Base-by-base conservation (phyloP, 2,888 invertebrate genomes). In the Onthophagus sagittarius region DNA sequence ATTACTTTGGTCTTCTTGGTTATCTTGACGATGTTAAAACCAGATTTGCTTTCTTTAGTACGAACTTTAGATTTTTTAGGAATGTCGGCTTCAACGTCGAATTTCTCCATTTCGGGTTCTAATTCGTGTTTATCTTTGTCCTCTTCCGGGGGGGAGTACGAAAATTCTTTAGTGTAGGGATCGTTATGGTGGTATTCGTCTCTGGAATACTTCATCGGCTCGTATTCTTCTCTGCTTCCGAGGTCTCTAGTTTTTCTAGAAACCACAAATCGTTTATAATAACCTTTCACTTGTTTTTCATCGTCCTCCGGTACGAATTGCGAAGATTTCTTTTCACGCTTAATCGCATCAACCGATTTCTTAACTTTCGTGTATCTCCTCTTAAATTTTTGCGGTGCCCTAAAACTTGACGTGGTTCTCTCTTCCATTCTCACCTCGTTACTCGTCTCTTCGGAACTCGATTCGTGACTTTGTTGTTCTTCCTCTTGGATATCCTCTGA, bases 321-420 rank as follows among this genome's bases (percentile, higher is more conserved):
- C 0, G 82, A 77, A 6, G 75, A 74, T 32, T 74, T 79, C 73
- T 83, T 82, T 73, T 82, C 80, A 15, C 80, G 78, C 72, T 80
- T 82, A 53, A 80, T 78, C 62, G 62, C 39, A 33, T 73, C 73
- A 1, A 71, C 62, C 3, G 70, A 62, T 65, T 73, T 73, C 65
- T 73, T 73, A 2, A 73, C 73, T 23, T 73, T 74, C 23, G 69
- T 69, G 15, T 71, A 69, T 23, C 74, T 64, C 31, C 71, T 53
- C 4, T 63, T 63, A 11, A 53, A 31, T 23, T 72, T 71, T 1
- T 64, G 23, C 23, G 67, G 67, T 7, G 5, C 31, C 11, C 32
- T 15, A 53, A 53, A 53, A 15, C 65, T 31, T 7, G 31, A 69
- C 31, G 23, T 13, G 31, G 62, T 71, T 63, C 72, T 70, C 9